phyloP scores from a whole-genome alignment of 1,140 invertebrate species.

The Adelges cooleyi region DNA sequence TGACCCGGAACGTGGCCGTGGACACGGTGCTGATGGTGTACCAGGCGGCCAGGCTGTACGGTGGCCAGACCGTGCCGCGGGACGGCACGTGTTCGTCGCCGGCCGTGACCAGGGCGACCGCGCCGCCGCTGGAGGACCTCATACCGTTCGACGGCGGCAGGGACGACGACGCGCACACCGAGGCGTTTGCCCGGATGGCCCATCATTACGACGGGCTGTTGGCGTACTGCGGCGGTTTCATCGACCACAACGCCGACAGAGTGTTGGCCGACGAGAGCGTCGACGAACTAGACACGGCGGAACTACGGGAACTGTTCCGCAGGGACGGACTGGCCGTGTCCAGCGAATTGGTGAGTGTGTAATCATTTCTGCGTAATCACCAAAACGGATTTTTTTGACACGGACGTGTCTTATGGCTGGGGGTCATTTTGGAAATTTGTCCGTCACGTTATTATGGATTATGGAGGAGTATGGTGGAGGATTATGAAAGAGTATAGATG shows the following conservation, averaged over 20 bases:
- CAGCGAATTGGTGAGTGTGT: not conserved
- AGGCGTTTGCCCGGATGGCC: conserved; percentile 39
- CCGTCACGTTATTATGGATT: too few species aligned
- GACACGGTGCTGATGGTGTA: conserved; percentile 44
- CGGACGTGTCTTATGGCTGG: not conserved
- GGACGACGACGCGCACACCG: conserved; percentile 25
- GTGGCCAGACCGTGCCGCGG: not conserved
- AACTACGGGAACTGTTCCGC: conserved; percentile 47
- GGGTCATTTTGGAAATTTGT: too few species aligned
- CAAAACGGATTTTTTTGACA: not conserved
- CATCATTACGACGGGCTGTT: conserved; percentile 47
- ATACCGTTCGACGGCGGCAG: not conserved
- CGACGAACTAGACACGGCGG: conserved; percentile 49
- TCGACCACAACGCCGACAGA: conserved; percentile 47
- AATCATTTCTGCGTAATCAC: too few species aligned
- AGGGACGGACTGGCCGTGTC: conserved; percentile 41
- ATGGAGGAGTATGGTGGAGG: too few species aligned
- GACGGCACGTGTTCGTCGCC: not conserved
- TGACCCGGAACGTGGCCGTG: conserved; percentile 41
- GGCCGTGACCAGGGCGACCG: conserved; percentile 1
- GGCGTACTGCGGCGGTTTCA: conserved; percentile 37
- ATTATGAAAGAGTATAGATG: too few species aligned
- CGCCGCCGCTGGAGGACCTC: not conserved
- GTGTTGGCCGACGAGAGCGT: conserved; percentile 52
- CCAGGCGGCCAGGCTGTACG: conserved; percentile 37